Conservation (phyloP, 2,888 invertebrate genomes). For the Apoda limacodes region DNA sequence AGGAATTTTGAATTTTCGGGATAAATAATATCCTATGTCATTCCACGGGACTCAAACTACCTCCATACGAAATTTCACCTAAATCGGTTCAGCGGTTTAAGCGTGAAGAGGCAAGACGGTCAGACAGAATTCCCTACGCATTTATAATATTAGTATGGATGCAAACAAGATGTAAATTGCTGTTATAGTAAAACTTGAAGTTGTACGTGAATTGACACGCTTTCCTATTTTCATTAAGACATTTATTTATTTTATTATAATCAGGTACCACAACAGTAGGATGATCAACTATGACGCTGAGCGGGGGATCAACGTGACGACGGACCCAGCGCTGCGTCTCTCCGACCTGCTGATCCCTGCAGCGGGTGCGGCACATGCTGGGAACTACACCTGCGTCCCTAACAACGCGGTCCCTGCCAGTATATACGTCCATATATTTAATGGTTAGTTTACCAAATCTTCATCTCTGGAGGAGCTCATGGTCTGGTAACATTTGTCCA, state of each 20-base stretch:
- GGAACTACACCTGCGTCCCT: constrained; percentile 90
- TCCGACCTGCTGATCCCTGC: constrained; percentile 73
- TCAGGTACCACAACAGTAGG: constrained; percentile 86
- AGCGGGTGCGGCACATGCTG: constrained; percentile 79
- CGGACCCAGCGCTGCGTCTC: constrained; percentile 77
- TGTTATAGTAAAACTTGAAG: background rate
- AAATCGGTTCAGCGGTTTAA: background rate
- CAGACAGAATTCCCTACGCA: background rate
- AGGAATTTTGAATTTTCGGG: no score
- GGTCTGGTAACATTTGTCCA: no score
- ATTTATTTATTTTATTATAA: background rate
- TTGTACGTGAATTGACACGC: background rate
- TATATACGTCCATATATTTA: constrained; percentile 90
- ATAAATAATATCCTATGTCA: no score
- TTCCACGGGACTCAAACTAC: background rate
- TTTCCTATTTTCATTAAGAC: no score
- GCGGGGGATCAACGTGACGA: constrained; percentile 88
- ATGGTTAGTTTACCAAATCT: constrained; percentile 81
- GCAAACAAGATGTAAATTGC: no score
- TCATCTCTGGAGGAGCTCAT: no score
- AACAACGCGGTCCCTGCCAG: constrained; percentile 90
- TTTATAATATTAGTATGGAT: no score
- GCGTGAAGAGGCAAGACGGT: background rate
- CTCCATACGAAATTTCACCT: background rate
- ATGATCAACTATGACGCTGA: constrained; percentile 94